These are phyloP conservation scores for Polydrusus cervinus DNA, from an alignment of 2,888 invertebrate species.

Conservation along the genomic window DNA sequence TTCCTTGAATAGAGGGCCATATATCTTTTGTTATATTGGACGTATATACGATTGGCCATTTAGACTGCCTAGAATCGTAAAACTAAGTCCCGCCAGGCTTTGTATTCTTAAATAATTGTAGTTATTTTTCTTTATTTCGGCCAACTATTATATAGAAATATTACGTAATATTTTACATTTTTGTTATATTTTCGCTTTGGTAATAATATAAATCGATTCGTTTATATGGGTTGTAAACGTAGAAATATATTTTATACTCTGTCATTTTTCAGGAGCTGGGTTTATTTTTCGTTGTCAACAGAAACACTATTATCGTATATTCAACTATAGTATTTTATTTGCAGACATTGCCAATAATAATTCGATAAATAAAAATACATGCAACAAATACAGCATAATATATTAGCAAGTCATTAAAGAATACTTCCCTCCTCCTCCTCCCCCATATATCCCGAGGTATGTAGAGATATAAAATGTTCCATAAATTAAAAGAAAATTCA, in stretches of 20 bases:
- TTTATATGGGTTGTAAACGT: not conserved
- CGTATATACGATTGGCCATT: constrained; percentile 9
- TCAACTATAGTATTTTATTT: too few relatives aligned
- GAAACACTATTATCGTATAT: too few relatives aligned
- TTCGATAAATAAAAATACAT: too few relatives aligned
- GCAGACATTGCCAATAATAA: too few relatives aligned
- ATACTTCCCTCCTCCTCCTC: too few relatives aligned
- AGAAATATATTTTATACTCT: too few relatives aligned
- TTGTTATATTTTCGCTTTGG: constrained; percentile 1
- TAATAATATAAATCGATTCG: not conserved
- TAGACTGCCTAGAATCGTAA: constrained; percentile 10
- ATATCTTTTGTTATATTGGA: constrained; percentile 13
- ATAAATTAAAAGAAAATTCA: too few relatives aligned
- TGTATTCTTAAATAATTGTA: constrained; percentile 18
- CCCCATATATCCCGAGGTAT: too few relatives aligned
- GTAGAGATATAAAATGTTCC: too few relatives aligned
- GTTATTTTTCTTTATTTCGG: constrained; percentile 11
- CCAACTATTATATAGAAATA: constrained; percentile 9
- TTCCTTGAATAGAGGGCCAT: constrained; percentile 4
- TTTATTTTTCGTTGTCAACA: too few relatives aligned
- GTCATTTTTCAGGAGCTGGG: not conserved
- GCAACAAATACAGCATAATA: too few relatives aligned
- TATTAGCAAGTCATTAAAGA: too few relatives aligned
- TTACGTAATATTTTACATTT: constrained; percentile 4
- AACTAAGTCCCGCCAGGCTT: not conserved